phyloP scores from a whole-genome alignment of 2,888 invertebrate species.

The Loripinus fragilis region DNA sequence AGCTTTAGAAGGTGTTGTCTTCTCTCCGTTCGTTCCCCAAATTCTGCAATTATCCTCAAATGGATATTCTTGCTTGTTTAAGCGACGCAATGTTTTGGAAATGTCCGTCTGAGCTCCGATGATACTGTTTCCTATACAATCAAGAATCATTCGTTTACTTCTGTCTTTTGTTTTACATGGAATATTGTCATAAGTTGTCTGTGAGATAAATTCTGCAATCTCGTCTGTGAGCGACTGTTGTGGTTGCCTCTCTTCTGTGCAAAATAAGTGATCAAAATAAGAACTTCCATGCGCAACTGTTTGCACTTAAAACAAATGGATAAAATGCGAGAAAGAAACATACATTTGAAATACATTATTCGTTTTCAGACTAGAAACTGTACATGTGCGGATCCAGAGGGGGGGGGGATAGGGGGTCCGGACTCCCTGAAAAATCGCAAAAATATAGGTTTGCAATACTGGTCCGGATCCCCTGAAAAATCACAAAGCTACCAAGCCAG shows the following conservation, averaged over 20 bases:
- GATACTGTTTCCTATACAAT: constrained; percentile 65
- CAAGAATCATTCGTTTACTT: constrained; percentile 72
- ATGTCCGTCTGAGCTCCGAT: constrained; percentile 67
- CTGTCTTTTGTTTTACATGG: constrained; percentile 57
- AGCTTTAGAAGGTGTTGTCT: constrained; percentile 50
- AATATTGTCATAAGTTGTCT: constrained; percentile 35
- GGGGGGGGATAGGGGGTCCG: too few species aligned
- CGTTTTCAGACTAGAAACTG: too few species aligned
- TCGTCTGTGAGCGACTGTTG: neutral
- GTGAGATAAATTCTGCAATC: constrained; percentile 9
- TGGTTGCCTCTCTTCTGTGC: neutral
- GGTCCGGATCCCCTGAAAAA: too few species aligned
- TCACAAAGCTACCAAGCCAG: too few species aligned
- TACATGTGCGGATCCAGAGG: too few species aligned
- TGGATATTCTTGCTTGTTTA: constrained; percentile 30
- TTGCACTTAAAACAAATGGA: too few species aligned
- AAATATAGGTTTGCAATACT: too few species aligned
- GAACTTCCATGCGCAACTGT: too few species aligned
- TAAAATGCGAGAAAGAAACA: too few species aligned
- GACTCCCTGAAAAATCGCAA: too few species aligned
- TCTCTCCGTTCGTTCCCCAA: constrained; percentile 53
- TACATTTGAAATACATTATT: too few species aligned
- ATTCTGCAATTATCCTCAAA: constrained; percentile 13
- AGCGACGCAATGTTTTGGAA: constrained; percentile 54
- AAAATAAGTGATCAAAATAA: too few species aligned